Percentiles rank a stretch among this genome's conserved stretches.
Conservation (phyloP, 2,888 invertebrate genomes). For the Troides aeacus region DNA sequence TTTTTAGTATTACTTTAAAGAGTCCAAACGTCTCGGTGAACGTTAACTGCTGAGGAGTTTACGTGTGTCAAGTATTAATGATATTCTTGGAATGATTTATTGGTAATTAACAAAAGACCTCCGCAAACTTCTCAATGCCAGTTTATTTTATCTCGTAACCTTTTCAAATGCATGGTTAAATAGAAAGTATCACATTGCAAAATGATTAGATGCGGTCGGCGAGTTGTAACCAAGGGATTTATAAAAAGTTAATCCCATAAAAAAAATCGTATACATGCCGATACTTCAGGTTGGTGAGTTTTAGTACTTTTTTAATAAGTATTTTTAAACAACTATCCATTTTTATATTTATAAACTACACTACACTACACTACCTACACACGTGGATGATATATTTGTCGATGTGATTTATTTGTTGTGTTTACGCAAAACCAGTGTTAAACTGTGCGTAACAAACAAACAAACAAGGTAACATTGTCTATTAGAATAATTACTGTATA, state of each 20-base stretch:
- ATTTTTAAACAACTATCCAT: not conserved
- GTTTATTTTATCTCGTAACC: no score
- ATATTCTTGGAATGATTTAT: not conserved
- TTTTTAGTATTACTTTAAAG: not conserved
- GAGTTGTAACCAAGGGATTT: no score
- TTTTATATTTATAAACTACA: not conserved
- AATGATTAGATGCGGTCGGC: no score
- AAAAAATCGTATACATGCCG: not conserved
- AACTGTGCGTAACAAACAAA: not conserved
- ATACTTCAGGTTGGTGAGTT: not conserved
- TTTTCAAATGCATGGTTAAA: no score
- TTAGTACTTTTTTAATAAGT: not conserved
- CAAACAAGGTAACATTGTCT: not conserved
- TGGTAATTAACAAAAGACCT: no score
- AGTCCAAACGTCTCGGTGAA: constrained; percentile 2
- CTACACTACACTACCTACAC: no score
- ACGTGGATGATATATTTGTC: not conserved
- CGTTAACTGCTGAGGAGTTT: not conserved
- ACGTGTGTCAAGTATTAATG: not conserved
- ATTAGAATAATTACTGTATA: not conserved
- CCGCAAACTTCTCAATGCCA: no score
- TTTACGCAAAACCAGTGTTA: not conserved
- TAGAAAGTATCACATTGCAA: no score
- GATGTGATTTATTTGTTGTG: not conserved
- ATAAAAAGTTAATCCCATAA: no score